Conservation (phyloP, 2,113 vertebrate genomes). For the Choloepus hoffmanni region DNA sequence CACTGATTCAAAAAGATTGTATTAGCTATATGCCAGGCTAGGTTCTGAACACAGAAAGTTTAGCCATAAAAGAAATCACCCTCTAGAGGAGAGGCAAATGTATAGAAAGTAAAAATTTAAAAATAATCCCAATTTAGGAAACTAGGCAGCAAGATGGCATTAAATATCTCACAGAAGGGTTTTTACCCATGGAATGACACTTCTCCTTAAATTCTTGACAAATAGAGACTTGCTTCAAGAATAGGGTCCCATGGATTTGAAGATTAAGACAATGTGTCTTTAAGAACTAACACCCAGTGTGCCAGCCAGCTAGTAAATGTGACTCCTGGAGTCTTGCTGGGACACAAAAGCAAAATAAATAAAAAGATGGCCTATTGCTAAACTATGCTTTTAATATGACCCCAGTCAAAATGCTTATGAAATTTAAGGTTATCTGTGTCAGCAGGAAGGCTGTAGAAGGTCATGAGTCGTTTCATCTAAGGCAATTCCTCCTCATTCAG, state of each 20-base stretch:
- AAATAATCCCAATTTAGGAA: slow-evolving; percentile 31
- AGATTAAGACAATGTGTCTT: neutral
- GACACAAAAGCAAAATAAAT: slow-evolving; percentile 44
- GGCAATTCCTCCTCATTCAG: neutral
- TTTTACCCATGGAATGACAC: neutral
- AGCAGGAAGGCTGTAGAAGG: neutral
- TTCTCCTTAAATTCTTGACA: neutral
- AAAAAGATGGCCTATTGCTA: neutral
- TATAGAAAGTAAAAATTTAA: neutral
- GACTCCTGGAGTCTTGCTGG: neutral
- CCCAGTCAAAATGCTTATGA: neutral
- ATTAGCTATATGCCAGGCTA: neutral
- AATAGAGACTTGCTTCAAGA: slow-evolving; percentile 17
- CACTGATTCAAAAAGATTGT: neutral
- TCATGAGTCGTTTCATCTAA: neutral
- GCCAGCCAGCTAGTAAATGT: neutral
- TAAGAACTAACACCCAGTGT: neutral
- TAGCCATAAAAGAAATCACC: neutral
- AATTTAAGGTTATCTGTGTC: neutral
- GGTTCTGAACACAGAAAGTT: neutral
- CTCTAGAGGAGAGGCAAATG: neutral
- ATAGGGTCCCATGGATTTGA: neutral
- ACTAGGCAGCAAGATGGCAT: neutral
- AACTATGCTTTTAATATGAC: neutral
- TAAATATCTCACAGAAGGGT: neutral